These are phyloP conservation scores for Actinostola sp. DNA, from an alignment of 92 coral and sea anemone genomes.

Conservation along the genomic window DNA sequence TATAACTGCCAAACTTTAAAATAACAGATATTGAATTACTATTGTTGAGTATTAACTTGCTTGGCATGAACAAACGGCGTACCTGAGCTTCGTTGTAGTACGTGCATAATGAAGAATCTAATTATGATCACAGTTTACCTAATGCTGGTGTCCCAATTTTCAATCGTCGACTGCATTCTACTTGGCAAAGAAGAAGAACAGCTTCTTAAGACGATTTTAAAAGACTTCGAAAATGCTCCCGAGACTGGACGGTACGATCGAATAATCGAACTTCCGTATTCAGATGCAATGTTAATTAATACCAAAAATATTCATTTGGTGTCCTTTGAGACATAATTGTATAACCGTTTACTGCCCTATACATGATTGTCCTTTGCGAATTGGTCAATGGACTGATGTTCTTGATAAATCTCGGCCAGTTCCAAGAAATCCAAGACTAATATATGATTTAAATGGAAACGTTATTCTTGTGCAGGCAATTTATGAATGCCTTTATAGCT, in stretches of 20 bases:
- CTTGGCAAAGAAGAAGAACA: constrained; percentile 72
- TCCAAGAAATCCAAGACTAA: constrained; percentile 70
- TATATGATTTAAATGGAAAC: constrained; percentile 78
- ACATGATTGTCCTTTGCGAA: constrained; percentile 59
- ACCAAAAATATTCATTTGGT: constrained; percentile 77
- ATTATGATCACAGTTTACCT: too few species aligned
- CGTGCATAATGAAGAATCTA: too few species aligned
- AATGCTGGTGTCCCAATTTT: too few species aligned
- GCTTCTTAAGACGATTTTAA: constrained; percentile 31
- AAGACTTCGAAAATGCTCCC: constrained; percentile 60
- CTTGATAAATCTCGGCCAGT: constrained; percentile 45
- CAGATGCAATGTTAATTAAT: constrained; percentile 37
- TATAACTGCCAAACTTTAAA: too few species aligned
- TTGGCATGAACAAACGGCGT: too few species aligned
- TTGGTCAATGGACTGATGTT: constrained; percentile 68
- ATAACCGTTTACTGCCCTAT: constrained; percentile 59
- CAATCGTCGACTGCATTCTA: constrained; percentile 27
- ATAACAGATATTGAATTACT: too few species aligned
- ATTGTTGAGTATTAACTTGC: too few species aligned
- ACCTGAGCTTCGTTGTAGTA: too few species aligned
- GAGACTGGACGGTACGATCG: constrained; percentile 62
- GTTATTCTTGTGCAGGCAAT: constrained; percentile 65
- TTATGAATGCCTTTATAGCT: constrained; percentile 40
- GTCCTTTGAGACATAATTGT: constrained; percentile 66
- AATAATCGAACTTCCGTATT: constrained; percentile 46